These are phyloP conservation scores for Saiga tatarica DNA, from an alignment of 2,113 vertebrate species.

Conservation along the genomic window DNA sequence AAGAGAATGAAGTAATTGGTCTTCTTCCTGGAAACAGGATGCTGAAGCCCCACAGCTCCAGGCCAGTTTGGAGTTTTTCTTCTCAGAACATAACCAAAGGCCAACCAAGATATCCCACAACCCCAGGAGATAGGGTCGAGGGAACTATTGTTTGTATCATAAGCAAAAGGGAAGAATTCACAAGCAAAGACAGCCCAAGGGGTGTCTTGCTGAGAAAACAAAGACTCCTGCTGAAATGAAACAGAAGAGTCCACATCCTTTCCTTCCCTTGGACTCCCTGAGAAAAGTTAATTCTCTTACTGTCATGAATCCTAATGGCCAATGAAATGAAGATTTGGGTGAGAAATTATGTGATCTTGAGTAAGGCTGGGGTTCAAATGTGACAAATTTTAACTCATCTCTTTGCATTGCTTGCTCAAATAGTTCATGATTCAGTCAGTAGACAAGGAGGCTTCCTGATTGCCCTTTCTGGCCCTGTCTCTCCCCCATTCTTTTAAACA, in stretches of 20 bases:
- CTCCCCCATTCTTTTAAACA: background rate
- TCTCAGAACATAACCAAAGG: constrained; percentile 1
- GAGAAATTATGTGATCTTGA: background rate
- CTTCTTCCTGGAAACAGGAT: background rate
- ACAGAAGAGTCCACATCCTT: background rate
- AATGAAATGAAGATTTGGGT: background rate
- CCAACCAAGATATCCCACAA: background rate
- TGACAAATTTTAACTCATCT: background rate
- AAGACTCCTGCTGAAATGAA: constrained; percentile 14
- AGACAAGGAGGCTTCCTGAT: background rate
- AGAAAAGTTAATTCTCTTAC: background rate
- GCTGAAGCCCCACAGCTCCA: background rate
- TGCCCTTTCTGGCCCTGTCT: background rate
- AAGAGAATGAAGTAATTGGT: background rate
- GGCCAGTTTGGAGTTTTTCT: background rate
- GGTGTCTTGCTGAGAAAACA: background rate
- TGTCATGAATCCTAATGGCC: background rate
- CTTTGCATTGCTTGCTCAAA: background rate
- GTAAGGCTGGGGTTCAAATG: background rate
- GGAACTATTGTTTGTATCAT: background rate
- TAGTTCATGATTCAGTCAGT: background rate
- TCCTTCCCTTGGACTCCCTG: background rate
- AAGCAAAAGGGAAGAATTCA: background rate
- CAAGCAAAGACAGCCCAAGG: background rate
- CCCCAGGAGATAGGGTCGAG: background rate